Evolutionary conservation across 2,888 invertebrate genomes (phyloP), one percentile per base, ranked within the genome.

Genomic region (Adelognathus sp.): DNA sequence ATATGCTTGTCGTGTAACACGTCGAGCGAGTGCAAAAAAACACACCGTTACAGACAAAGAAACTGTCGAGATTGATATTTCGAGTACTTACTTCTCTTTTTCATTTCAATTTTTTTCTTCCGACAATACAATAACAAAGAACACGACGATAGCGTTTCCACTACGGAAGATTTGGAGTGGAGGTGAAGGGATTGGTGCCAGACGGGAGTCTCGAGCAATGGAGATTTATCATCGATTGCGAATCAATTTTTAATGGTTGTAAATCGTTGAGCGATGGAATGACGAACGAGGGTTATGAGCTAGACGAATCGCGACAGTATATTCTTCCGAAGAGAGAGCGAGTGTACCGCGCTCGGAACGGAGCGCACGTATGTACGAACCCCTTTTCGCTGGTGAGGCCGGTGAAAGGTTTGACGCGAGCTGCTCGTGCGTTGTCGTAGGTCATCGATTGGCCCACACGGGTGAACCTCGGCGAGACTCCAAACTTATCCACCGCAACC

Each of bases 361-460:
- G 21, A 11, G 46, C 9, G 16, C 21, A n/a, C n/a, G n/a, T 18
- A 18, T 3, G 46, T 7, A 21, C 11, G 9, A 21, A 18, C 16
- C 36, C 46, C 21, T 46, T 46, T 46, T 11, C 46, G 16, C 21
- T 6, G 36, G 21, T 18, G 39, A 18, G 16, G 21, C 31, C 69
- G 71, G 71, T 66, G 71, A 76, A 76, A 71, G 76, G 71, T 71
- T 29, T 61, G 60, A 31, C 58, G 52, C 44, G 9, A 16, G 16
- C 29, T 4, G 44, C 44, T 46, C 29, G 61, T 9, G 58, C 46
- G 70, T 76, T 76, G 76, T 71, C 76, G 71, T 76, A 76, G 76
- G 76, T 76, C 76, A 71, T 76, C 60, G 60, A 76, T 69, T 44
- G 60, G 18, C n/a, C 44, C 44, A 18, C 63, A 46, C 31, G 31